These are phyloP conservation scores for Sicus ferrugineus DNA, from an alignment of 2,888 invertebrate species.

Conservation along the genomic window DNA sequence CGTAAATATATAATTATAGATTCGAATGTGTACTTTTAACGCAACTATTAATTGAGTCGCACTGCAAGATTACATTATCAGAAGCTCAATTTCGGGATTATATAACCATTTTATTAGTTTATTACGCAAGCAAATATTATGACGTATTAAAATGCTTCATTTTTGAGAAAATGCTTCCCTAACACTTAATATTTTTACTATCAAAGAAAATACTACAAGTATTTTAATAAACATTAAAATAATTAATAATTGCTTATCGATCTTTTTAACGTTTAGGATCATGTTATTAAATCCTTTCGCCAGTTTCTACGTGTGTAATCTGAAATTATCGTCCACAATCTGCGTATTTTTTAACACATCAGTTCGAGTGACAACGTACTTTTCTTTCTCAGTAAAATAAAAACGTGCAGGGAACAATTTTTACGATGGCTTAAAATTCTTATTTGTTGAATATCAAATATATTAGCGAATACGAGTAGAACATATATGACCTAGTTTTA, in stretches of 20 bases:
- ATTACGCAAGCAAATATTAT: neutral
- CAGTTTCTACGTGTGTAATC: neutral
- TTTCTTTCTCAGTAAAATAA: slow-evolving; percentile 5
- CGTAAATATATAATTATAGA: slow-evolving; percentile 10
- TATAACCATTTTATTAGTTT: neutral
- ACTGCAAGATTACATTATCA: slow-evolving; percentile 11
- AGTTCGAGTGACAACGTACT: no score
- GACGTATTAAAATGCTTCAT: slow-evolving; percentile 6
- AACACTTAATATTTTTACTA: slow-evolving; percentile 28
- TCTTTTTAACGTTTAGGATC: neutral
- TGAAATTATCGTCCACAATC: neutral
- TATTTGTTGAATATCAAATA: neutral
- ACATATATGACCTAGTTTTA: no score
- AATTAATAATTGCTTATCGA: neutral
- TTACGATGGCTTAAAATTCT: slow-evolving; percentile 20
- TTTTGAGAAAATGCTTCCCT: slow-evolving; percentile 27
- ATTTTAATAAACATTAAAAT: neutral
- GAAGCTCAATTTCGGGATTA: neutral
- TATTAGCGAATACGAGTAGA: slow-evolving; percentile 19
- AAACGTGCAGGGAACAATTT: slow-evolving; percentile 38
- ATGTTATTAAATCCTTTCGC: neutral
- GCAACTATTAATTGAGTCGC: neutral
- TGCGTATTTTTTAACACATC: neutral
- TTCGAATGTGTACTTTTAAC: neutral
- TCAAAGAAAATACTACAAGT: slow-evolving; percentile 14